These are phyloP conservation scores for Crotalus helleri DNA, from an alignment of 2,113 vertebrate genomes.

Conservation along the genomic window DNA sequence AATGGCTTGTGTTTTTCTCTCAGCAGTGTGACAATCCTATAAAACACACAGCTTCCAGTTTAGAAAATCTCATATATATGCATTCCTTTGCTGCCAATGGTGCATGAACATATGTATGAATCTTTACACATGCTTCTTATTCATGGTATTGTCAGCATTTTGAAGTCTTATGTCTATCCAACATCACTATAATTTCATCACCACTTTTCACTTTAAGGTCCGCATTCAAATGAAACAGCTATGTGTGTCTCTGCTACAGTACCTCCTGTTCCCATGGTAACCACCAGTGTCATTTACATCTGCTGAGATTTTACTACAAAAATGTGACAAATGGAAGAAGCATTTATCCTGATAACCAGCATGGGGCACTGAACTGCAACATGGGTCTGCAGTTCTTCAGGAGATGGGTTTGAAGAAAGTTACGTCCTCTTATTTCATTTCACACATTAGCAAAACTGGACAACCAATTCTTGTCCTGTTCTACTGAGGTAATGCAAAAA, in stretches of 20 bases:
- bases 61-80: background rate
- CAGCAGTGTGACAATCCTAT: background rate
- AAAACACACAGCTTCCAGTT: background rate
- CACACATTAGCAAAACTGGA: background rate
- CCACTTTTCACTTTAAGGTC: slow-evolving; percentile 14
- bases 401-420: background rate
- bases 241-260: slow-evolving; percentile 8
- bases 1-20: background rate
- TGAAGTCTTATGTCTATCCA: slow-evolving; percentile 13
- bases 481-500: background rate
- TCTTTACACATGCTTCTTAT: background rate
- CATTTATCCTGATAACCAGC: background rate
- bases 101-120: background rate
- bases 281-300: slow-evolving; percentile 17
- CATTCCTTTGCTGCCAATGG: background rate
- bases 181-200: slow-evolving; percentile 26
- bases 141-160: background rate
- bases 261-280: slow-evolving; percentile 27
- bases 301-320: slow-evolving; percentile 4
- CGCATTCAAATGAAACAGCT: slow-evolving; percentile 27
- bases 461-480: background rate
- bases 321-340: background rate
- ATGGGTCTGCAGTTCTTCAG: background rate
- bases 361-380: background rate
- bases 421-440: background rate